Evolutionary conservation across 2,113 vertebrate species (phyloP), one percentile per base, ranked within the genome.

Genomic region (Ciconia stormi): DNA sequence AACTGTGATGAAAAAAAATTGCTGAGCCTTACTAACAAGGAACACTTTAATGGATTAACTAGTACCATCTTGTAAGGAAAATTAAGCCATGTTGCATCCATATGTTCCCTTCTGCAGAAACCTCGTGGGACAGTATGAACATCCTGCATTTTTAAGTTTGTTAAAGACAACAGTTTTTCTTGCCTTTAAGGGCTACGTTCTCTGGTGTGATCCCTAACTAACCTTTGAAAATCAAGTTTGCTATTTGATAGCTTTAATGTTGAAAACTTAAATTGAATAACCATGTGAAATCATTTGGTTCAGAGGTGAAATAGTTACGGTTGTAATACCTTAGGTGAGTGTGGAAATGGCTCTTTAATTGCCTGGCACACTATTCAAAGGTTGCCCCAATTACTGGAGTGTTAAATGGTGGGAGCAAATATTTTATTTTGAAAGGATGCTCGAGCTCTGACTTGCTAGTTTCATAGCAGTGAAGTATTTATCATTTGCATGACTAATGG

Each of bases 401-500:
- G 94, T 96, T 97, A 97, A 93, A 82, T 96, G 96, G 94, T 97
- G 95, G 90, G 97, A 97, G 91, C 92, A 97, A 97, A 83, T 96
- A 97, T 96, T 98, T 98, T 97, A 90, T 97, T 98, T 97, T 96
- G 94, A 97, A 97, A 97, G 97, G 98, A 98, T 98, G 98, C 98
- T 98, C 95, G 81, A 96, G 98, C 97, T 98, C 97, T 98, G 92
- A 96, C 96, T 94, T 96, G 97, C 97, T 96, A 97, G 97, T 97
- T 98, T 94, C 95, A 95, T 97, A 97, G 97, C 97, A 92, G 67
- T 97, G 96, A 97, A 98, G 95, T 98, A 98, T 98, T 97, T 97
- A 97, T 97, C 97, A 97, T 98, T 98, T 98, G 98, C 98, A 98
- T 98, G 98, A 98, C 93, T 97, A 97, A 98, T 97, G 97, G 98